A percentile compares a stretch with the other conserved stretches of the same genome.
phyloP scores from a whole-genome alignment of 2,113 vertebrate species.

The Bothrops jararaca region DNA sequence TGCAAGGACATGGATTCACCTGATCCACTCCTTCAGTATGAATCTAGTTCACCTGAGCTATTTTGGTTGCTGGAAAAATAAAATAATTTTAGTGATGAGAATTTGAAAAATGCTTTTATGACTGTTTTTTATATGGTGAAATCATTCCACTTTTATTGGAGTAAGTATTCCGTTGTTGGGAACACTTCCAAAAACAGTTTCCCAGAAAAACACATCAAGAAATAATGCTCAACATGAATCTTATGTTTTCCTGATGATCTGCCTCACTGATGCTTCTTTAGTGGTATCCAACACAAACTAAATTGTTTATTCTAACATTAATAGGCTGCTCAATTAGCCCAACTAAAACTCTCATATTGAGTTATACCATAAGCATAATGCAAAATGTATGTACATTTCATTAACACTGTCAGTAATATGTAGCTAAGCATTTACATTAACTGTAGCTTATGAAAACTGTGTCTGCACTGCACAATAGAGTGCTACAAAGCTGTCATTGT shows the following conservation, averaged over 20 bases:
- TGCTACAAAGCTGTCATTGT: background rate
- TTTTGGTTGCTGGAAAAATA: background rate
- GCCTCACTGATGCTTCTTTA: background rate
- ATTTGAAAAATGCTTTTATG: background rate
- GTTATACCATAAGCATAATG: background rate
- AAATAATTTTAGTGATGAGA: background rate
- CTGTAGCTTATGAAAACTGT: background rate
- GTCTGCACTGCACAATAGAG: background rate
- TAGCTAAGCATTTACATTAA: background rate
- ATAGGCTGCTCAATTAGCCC: background rate
- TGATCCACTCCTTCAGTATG: background rate
- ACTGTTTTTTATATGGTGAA: background rate
- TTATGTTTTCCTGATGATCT: background rate
- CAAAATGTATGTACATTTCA: background rate
- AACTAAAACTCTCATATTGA: background rate
- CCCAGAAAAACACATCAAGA: background rate
- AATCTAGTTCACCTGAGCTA: background rate
- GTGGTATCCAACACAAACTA: background rate
- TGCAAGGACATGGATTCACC: background rate
- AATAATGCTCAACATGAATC: background rate
- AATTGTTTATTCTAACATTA: background rate
- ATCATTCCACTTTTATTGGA: background rate
- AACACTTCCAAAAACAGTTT: background rate
- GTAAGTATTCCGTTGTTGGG: background rate
- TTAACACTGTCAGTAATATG: background rate